Base-by-base conservation (phyloP, 1,140 invertebrate species). In the Homarus americanus region DNA sequence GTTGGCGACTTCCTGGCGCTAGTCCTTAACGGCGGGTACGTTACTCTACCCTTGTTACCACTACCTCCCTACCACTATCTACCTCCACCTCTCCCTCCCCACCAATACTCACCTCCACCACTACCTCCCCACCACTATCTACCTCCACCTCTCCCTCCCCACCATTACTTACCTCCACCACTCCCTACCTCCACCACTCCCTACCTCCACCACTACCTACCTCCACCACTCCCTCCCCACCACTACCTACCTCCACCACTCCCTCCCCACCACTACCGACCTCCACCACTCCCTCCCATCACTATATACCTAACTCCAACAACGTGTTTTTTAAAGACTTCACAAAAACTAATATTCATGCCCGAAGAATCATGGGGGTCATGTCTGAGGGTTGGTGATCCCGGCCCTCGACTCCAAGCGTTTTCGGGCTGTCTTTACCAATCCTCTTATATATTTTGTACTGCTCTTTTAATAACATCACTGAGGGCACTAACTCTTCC, bases 1-100 rank as follows among this genome's bases (percentile, higher is more conserved):
- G 96, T 96, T 40, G 98, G 97, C 73, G 98, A 98, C 95, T 99
- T 97, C 94, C 96, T 98, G 86, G 97, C 97, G 20, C 94, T 99
- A 41, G 96, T 97, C 63, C 95, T 99, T 92, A 95, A 97, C 83
- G 96, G 90, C 32, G 32, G 83, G 69, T 86, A 75, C 36, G 41
- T 80, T 15, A 79, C 38, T 20, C 12, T 4, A 79, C 41, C 5
- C 41, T 17, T 78, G 34, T 9, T 7, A n/a, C n/a, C n/a, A n/a
- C 32, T 40, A 5, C 28, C 75, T 78, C 32, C 38, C 72, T 75
- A 12, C 28, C 38, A 9, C 75, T 40, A 63, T 20, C 41, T 20
- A 63, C 58, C 58, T 63, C 3, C 58, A 63, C 20, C 12, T 3
- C 58, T 15, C 20, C 0, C 12, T 63, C 4, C 3, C 20, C 20